A percentile compares a stretch with the other conserved stretches of the same genome.
Conservation (phyloP, 1,140 invertebrate genomes). For the Globodera rostochiensis region DNA sequence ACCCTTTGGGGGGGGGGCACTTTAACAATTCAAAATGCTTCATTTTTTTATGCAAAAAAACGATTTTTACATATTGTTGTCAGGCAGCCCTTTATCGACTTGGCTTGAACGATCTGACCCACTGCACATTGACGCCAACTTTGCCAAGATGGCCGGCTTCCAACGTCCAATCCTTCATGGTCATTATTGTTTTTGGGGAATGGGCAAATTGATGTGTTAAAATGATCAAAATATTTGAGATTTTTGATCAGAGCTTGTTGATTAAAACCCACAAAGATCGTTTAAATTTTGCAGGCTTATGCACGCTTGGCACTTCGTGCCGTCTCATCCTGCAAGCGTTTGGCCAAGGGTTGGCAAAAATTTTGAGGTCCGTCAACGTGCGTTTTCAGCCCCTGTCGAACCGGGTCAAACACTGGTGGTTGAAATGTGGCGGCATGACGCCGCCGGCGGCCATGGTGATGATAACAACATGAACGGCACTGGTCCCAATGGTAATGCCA, state of each 20-base stretch:
- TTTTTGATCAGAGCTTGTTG: background rate
- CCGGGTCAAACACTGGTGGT: conserved; percentile 89
- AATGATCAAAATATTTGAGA: background rate
- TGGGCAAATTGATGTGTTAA: too few relatives aligned
- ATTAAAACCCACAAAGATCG: too few relatives aligned
- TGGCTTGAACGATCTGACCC: conserved; percentile 83
- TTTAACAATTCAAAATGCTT: too few relatives aligned
- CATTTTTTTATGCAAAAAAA: too few relatives aligned
- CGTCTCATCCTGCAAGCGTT: conserved; percentile 79
- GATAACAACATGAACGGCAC: too few relatives aligned
- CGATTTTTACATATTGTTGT: background rate
- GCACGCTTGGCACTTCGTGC: conserved; percentile 81
- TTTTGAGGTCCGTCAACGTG: conserved; percentile 85
- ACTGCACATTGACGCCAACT: conserved; percentile 87
- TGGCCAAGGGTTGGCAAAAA: conserved; percentile 76
- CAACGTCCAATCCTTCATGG: conserved; percentile 83
- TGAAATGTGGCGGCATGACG: conserved; percentile 79
- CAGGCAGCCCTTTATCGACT: conserved; percentile 80
- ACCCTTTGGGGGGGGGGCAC: background rate
- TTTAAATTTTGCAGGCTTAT: conserved; percentile 75
- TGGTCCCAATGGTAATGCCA: too few relatives aligned
- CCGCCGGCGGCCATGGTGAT: background rate
- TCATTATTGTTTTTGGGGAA: background rate
- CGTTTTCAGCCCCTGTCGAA: conserved; percentile 87
- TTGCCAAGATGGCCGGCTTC: conserved; percentile 78